Conservation (phyloP, 1,140 invertebrate genomes). For the Papilio aristodemus region DNA sequence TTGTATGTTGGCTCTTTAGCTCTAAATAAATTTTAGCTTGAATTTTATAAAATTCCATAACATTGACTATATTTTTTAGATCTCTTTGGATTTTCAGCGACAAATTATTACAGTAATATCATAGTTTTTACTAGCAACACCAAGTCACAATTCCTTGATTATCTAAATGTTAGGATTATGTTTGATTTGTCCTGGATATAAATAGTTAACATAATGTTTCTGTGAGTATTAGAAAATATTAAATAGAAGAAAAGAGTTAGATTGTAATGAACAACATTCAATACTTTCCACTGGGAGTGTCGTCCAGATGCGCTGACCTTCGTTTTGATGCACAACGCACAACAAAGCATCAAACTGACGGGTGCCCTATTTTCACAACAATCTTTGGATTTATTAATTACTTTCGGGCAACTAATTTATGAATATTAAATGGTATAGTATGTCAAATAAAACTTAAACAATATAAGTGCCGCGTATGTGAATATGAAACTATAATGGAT, state of each 20-base stretch:
- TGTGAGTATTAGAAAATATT: constrained; percentile 70
- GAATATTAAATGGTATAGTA: constrained; percentile 46
- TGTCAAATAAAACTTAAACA: constrained; percentile 50
- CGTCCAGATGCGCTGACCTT: constrained; percentile 80
- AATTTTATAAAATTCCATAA: too few species aligned
- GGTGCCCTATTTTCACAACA: constrained; percentile 81
- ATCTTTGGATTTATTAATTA: constrained; percentile 70
- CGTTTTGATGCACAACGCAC: constrained; percentile 81
- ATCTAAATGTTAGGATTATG: constrained; percentile 76
- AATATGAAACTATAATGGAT: constrained; percentile 71
- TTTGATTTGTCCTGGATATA: constrained; percentile 75
- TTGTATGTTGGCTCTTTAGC: too few species aligned
- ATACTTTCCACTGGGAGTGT: constrained; percentile 66
- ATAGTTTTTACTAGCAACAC: constrained; percentile 55
- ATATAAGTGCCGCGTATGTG: constrained; percentile 66
- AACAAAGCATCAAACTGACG: constrained; percentile 82
- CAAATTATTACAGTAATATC: constrained; percentile 4
- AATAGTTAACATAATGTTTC: constrained; percentile 74
- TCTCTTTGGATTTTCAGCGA: neutral
- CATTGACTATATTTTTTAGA: too few species aligned
- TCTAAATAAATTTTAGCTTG: too few species aligned
- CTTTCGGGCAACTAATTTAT: constrained; percentile 52
- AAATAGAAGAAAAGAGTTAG: constrained; percentile 49
- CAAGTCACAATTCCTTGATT: constrained; percentile 69
- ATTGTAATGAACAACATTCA: constrained; percentile 48